These are phyloP conservation scores for Volucella inflata DNA, from an alignment of 2,888 invertebrate species.

Conservation along the genomic window DNA sequence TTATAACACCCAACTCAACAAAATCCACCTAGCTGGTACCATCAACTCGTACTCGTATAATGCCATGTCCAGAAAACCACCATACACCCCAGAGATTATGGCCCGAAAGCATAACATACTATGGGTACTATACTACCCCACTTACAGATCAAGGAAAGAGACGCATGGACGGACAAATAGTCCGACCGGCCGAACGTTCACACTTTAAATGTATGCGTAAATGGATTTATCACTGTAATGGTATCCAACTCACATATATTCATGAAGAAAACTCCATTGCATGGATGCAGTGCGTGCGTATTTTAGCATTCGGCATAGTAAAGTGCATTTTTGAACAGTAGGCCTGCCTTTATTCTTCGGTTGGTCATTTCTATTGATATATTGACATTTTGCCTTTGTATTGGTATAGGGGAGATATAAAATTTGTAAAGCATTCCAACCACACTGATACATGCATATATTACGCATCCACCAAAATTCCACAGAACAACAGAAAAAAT, in stretches of 20 bases:
- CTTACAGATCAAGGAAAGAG: background rate
- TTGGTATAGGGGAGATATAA: conserved; percentile 11
- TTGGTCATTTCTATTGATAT: conserved; percentile 49
- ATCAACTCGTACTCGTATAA: too few species aligned
- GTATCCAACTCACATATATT: conserved; percentile 12
- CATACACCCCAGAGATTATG: conserved; percentile 32
- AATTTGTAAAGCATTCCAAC: background rate
- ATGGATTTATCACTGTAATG: background rate
- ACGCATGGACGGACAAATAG: background rate
- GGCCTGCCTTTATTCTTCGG: conserved; percentile 37
- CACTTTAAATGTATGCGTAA: conserved; percentile 31
- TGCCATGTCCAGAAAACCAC: conserved; percentile 29
- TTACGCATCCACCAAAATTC: conserved; percentile 32
- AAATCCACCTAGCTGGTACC: too few species aligned
- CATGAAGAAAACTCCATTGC: background rate
- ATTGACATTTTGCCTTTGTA: conserved; percentile 61
- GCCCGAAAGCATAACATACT: conserved; percentile 34
- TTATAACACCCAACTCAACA: too few species aligned
- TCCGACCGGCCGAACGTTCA: background rate
- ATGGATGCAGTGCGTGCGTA: conserved; percentile 27
- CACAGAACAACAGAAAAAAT: background rate
- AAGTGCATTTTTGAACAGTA: conserved; percentile 16
- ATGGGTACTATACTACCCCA: background rate
- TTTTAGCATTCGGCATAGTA: conserved; percentile 7
- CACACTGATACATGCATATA: background rate